Evolutionary conservation across 2,113 vertebrate species (phyloP).

Genomic region (Menidia beryllina): DNA sequence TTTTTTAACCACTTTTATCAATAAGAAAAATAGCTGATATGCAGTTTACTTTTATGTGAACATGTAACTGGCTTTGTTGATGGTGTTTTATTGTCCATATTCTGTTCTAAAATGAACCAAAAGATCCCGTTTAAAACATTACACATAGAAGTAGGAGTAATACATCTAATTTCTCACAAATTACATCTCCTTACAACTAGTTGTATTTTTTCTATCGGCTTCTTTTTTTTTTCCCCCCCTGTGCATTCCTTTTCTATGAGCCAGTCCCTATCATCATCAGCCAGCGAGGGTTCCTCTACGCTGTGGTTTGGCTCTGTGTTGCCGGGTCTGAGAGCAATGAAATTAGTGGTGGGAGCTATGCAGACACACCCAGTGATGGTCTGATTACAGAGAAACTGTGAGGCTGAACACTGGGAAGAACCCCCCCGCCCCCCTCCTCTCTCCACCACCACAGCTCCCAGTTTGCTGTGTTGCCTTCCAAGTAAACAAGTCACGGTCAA

Average conservation of each 20-base stretch:
- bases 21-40: too few relatives aligned
- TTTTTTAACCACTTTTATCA: too few relatives aligned
- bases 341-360: constrained; percentile 81
- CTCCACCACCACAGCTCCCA: background rate
- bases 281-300: constrained; percentile 66
- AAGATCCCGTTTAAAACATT: background rate
- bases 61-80: background rate
- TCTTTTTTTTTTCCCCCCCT: background rate
- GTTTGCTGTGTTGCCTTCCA: constrained; percentile 30
- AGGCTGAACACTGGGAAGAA: constrained; percentile 62
- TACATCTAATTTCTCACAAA: background rate
- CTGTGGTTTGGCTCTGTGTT: constrained; percentile 74
- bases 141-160: background rate
- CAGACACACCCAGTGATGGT: constrained; percentile 82
- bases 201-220: background rate
- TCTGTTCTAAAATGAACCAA: too few relatives aligned
- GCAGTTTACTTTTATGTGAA: too few relatives aligned
- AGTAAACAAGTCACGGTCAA: constrained; percentile 54
- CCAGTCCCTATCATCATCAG: constrained; percentile 65
- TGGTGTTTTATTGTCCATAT: background rate
- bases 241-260: constrained; percentile 62
- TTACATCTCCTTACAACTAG: constrained; percentile 19
- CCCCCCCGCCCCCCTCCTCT: constrained; percentile 14
- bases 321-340: constrained; percentile 76
- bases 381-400: constrained; percentile 83